Evolutionary conservation across 1,140 invertebrate species (phyloP).

Genomic region (Drosophila bocqueti): DNA sequence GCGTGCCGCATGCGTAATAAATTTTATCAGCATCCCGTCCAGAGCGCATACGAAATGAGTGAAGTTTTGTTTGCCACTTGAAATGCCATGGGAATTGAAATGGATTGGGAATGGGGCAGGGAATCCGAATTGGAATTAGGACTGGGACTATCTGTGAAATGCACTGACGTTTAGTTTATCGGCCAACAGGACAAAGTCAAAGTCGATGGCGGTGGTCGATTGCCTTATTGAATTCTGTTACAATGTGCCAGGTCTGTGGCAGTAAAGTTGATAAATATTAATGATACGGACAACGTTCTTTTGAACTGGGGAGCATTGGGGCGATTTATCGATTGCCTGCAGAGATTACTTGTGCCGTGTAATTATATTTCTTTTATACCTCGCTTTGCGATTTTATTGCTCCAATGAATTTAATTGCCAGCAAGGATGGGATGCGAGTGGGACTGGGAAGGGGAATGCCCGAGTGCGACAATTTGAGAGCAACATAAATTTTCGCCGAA

Average conservation of each 20-base stretch:
- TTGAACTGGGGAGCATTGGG: background rate
- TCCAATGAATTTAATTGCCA: constrained; percentile 69
- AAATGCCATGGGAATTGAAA: constrained; percentile 41
- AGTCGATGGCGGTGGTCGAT: background rate
- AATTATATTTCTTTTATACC: constrained; percentile 53
- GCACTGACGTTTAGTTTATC: constrained; percentile 46
- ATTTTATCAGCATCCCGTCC: constrained; percentile 62
- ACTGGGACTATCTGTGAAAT: constrained; percentile 40
- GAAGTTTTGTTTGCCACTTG: constrained; percentile 52
- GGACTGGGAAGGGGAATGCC: constrained; percentile 1
- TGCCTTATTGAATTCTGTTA: constrained; percentile 34
- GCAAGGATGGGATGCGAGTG: constrained; percentile 1
- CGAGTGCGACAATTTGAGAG: constrained; percentile 71
- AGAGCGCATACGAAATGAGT: constrained; percentile 30
- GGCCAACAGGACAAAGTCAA: constrained; percentile 21
- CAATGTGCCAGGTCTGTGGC: background rate
- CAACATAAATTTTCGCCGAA: constrained; percentile 76
- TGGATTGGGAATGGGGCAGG: constrained; percentile 15
- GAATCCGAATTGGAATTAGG: constrained; percentile 32
- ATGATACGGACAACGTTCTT: background rate
- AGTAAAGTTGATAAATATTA: constrained; percentile 33
- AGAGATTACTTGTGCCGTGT: constrained; percentile 41
- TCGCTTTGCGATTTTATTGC: constrained; percentile 60
- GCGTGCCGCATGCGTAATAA: constrained; percentile 81
- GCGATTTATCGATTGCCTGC: constrained; percentile 53